These are phyloP conservation scores for Musca vetustissima DNA, from an alignment of 1,140 invertebrate species.

Conservation along the genomic window DNA sequence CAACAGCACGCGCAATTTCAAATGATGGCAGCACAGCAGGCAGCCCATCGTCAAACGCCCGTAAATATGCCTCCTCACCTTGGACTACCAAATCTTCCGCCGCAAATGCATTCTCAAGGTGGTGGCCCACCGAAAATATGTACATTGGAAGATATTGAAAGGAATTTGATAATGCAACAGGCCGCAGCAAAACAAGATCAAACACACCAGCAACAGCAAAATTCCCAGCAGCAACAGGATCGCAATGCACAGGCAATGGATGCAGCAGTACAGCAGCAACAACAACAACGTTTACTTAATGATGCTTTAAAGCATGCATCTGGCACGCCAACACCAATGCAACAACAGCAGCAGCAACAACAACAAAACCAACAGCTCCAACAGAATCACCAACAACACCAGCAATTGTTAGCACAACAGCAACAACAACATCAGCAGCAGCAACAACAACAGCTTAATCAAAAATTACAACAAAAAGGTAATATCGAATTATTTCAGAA, in stretches of 20 bases:
- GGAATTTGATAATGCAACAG: conserved; percentile 53
- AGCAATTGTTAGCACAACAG: background rate
- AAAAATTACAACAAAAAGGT: background rate
- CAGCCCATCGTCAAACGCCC: background rate
- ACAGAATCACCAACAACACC: background rate
- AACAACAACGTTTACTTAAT: conserved; percentile 17
- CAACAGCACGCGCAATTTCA: conserved; percentile 23
- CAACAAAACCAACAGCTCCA: conserved; percentile 3
- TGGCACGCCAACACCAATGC: conserved; percentile 12
- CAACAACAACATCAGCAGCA: background rate
- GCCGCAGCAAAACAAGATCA: conserved; percentile 34
- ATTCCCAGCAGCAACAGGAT: conserved; percentile 8
- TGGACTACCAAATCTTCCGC: conserved; percentile 34
- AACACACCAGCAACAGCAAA: conserved; percentile 3
- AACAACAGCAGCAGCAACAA: conserved; percentile 13
- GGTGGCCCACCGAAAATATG: conserved; percentile 39
- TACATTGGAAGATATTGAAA: conserved; percentile 53
- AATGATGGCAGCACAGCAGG: background rate
- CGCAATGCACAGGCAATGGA: background rate
- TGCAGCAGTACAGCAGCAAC: conserved; percentile 1
- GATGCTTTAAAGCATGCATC: conserved; percentile 6
- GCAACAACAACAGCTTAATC: background rate
- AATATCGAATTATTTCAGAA: background rate
- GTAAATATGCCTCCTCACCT: conserved; percentile 17
- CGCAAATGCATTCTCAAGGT: conserved; percentile 4